Conservation (phyloP, 2,113 vertebrate species). For the Halichoerus grypus region DNA sequence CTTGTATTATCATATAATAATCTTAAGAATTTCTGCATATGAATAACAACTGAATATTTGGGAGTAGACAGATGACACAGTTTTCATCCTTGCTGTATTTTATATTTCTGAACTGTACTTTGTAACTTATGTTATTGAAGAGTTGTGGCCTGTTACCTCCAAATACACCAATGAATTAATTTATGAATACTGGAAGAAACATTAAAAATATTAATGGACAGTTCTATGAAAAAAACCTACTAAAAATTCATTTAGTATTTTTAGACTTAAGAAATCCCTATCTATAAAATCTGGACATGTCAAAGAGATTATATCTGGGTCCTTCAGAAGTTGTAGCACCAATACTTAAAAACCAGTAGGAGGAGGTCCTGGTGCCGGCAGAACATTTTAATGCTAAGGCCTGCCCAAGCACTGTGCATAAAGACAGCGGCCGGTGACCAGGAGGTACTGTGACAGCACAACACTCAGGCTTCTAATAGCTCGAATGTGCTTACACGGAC, state of each 20-base stretch:
- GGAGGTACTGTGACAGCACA: background rate
- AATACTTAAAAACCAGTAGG: background rate
- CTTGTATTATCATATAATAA: constrained; percentile 11
- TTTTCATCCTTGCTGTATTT: constrained; percentile 54
- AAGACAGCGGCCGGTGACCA: background rate
- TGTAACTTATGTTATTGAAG: background rate
- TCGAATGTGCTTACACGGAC: background rate
- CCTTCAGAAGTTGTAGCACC: background rate
- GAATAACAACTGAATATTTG: constrained; percentile 28
- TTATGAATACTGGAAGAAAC: constrained; percentile 29
- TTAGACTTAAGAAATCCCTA: background rate
- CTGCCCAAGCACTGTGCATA: background rate
- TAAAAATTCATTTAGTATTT: constrained; percentile 35
- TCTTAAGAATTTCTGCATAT: constrained; percentile 32
- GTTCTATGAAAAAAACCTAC: background rate
- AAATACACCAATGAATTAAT: constrained; percentile 46
- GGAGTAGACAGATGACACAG: background rate
- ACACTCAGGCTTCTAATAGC: background rate
- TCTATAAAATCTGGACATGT: constrained; percentile 24
- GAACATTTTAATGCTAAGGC: background rate
- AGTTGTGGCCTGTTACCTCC: background rate
- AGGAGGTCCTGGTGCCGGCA: background rate
- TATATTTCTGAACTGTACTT: constrained; percentile 14
- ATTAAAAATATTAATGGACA: background rate
- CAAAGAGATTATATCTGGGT: background rate